Percentiles rank a stretch among this genome's conserved stretches.
These are phyloP conservation scores for Cuniculus paca DNA, from an alignment of 2,797 vertebrate genomes.

Conservation along the genomic window DNA sequence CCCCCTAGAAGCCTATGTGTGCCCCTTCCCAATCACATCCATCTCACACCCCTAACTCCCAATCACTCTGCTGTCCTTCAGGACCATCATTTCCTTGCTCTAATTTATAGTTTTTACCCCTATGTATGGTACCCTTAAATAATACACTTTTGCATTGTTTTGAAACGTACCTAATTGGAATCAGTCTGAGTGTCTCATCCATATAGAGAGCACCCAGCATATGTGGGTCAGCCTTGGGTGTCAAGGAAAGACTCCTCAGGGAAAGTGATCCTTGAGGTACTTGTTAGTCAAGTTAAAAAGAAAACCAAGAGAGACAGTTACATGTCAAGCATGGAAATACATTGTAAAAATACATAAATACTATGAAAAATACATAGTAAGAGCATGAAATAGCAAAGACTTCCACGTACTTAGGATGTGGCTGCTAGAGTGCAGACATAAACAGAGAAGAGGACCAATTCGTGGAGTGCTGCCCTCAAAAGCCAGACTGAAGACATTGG, in stretches of 20 bases:
- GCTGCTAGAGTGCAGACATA: not conserved
- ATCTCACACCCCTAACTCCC: not conserved
- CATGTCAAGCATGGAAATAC: not conserved
- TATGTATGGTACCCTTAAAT: not conserved
- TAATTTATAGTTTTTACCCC: not conserved
- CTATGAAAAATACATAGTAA: not conserved
- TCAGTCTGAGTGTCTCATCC: not conserved
- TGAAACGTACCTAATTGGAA: not conserved
- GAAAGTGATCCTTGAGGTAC: constrained; percentile 9
- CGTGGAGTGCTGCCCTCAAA: not conserved
- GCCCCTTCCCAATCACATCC: not conserved
- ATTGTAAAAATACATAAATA: not conserved
- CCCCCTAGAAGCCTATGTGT: not conserved
- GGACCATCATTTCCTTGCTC: not conserved
- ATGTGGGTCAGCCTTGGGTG: not conserved
- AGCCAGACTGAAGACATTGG: not conserved
- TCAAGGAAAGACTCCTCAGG: not conserved
- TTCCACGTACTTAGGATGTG: not conserved
- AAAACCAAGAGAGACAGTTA: not conserved
- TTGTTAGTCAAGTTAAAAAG: not conserved
- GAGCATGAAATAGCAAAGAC: not conserved
- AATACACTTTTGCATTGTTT: not conserved
- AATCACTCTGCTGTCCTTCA: not conserved
- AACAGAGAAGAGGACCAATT: not conserved
- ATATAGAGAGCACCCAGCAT: not conserved